Conservation (phyloP, 37 sponge, comb jelly and placozoan genomes). For the Halisarca cf. caerulea region DNA sequence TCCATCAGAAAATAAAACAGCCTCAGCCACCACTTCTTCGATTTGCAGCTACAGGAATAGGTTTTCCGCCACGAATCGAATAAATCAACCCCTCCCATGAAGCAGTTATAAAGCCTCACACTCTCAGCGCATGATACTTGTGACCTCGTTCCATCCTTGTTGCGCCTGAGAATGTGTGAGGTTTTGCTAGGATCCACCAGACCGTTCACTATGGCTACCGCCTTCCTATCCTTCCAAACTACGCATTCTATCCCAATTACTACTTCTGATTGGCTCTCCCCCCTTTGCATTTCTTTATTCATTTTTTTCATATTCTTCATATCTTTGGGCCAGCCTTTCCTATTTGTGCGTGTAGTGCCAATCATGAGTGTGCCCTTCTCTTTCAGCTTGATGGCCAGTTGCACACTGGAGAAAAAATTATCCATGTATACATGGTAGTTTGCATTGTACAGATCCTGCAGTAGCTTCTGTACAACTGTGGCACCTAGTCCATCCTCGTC, state of each 20-base stretch:
- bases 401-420: neutral
- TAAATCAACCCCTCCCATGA: conserved; percentile 33
- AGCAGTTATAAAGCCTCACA: neutral
- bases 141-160: neutral
- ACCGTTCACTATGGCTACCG: neutral
- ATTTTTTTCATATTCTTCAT: neutral
- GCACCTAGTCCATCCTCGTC: neutral
- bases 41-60: conserved; percentile 11
- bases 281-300: neutral
- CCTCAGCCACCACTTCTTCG: conserved; percentile 4
- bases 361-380: neutral
- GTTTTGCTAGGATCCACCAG: neutral
- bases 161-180: neutral
- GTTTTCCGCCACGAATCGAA: conserved; percentile 9
- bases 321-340: neutral
- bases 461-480: neutral
- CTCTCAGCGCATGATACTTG: neutral
- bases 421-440: conserved; percentile 16
- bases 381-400: neutral
- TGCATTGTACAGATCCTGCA: neutral
- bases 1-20: neutral
- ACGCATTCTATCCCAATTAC: neutral
- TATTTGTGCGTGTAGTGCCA: neutral
- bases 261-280: neutral
- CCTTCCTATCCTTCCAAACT: conserved; percentile 13